Conservation (phyloP, 2,797 vertebrate genomes). For the Thunnus albacares region DNA sequence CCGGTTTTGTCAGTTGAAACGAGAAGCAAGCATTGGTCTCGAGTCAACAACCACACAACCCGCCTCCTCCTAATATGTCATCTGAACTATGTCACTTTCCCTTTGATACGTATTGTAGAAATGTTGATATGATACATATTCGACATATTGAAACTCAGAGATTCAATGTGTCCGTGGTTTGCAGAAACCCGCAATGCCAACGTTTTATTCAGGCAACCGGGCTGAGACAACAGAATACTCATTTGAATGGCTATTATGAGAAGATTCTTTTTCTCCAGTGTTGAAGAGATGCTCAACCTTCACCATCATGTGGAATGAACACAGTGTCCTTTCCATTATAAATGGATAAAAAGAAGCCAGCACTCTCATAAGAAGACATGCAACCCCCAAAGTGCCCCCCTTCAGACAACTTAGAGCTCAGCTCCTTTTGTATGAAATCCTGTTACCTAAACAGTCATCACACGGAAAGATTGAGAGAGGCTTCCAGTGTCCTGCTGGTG, state of each 20-base stretch:
- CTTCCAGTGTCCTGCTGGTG: neutral
- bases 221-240: conserved; percentile 8
- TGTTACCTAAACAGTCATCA: conserved; percentile 15
- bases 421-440: conserved; percentile 37
- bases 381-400: conserved; percentile 23
- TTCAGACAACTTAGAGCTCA: conserved; percentile 23
- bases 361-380: conserved; percentile 15
- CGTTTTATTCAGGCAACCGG: too few species aligned
- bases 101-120: too few species aligned
- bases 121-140: too few species aligned
- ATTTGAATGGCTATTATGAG: conserved; percentile 36
- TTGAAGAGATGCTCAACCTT: conserved; percentile 36
- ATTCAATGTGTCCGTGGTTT: too few species aligned
- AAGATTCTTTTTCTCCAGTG: conserved; percentile 5
- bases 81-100: too few species aligned
- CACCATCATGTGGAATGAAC: conserved; percentile 8
- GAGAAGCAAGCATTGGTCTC: too few species aligned
- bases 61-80: too few species aligned
- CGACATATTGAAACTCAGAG: too few species aligned
- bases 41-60: too few species aligned
- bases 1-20: too few species aligned
- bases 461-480: conserved; percentile 5
- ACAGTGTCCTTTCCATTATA: conserved; percentile 34
- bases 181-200: too few species aligned
- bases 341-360: conserved; percentile 24